Conservation (phyloP, 2,888 invertebrate species). For the Metellina segmentata region DNA sequence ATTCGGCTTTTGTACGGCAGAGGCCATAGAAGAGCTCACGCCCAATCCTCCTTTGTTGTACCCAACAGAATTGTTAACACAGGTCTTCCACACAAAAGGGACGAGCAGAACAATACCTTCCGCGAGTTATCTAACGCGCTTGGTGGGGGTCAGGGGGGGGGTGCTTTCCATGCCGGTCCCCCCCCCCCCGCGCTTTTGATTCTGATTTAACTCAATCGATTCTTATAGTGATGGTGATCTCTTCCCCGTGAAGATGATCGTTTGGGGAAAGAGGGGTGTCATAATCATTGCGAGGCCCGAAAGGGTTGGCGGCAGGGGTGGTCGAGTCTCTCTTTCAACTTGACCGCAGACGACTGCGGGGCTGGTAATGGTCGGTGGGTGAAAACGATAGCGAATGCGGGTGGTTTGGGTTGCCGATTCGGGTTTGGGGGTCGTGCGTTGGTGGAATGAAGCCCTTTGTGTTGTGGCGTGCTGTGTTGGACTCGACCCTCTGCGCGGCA, state of each 20-base stretch:
- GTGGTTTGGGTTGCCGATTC: conserved; percentile 24
- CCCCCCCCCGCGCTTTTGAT: conserved; percentile 50
- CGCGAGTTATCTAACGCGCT: conserved; percentile 65
- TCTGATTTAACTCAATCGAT: conserved; percentile 72
- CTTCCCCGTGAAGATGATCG: conserved; percentile 26
- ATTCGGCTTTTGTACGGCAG: conserved; percentile 72
- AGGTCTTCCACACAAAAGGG: conserved; percentile 66
- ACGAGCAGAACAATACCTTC: conserved; percentile 73
- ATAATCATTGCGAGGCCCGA: conserved; percentile 32
- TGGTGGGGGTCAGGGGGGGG: background rate
- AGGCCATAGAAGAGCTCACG: conserved; percentile 63
- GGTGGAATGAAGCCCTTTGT: no score
- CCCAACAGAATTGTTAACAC: conserved; percentile 76
- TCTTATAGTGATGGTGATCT: conserved; percentile 64
- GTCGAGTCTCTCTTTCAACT: conserved; percentile 50
- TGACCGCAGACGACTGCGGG: conserved; percentile 27
- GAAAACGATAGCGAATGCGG: conserved; percentile 38
- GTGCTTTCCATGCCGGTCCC: background rate
- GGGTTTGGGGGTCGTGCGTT: no score
- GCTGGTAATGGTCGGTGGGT: conserved; percentile 36
- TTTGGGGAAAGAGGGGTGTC: conserved; percentile 11
- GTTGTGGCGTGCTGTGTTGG: no score
- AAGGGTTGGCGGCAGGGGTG: conserved; percentile 13
- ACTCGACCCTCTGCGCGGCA: no score
- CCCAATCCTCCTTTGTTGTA: conserved; percentile 64